These are phyloP conservation scores for Drosophila austrosaltans DNA, from an alignment of 2,888 invertebrate genomes.

Conservation along the genomic window DNA sequence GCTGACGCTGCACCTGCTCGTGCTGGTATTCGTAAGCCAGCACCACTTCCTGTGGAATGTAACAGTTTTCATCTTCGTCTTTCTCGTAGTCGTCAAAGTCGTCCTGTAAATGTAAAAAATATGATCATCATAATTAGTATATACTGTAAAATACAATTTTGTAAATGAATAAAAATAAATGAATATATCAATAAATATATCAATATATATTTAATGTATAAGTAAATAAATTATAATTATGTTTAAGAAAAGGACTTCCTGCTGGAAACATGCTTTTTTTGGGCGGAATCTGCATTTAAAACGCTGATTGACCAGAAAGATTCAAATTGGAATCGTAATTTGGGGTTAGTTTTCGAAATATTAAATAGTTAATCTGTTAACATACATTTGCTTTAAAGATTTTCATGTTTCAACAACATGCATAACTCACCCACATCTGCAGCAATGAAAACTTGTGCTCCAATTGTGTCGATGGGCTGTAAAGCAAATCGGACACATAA, in stretches of 20 bases:
- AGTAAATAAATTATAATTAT: too few relatives aligned
- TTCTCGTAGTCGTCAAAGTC: slow-evolving; percentile 91
- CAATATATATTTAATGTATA: too few relatives aligned
- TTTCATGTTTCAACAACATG: too few relatives aligned
- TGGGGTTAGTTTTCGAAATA: too few relatives aligned
- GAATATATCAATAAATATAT: too few relatives aligned
- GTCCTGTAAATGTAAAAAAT: slow-evolving; percentile 85
- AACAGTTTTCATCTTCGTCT: slow-evolving; percentile 89
- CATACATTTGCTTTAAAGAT: too few relatives aligned
- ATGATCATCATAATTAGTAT: neutral
- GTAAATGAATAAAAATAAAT: neutral
- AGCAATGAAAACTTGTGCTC: slow-evolving; percentile 69
- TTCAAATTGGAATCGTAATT: too few relatives aligned
- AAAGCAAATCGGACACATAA: slow-evolving; percentile 57
- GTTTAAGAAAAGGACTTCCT: too few relatives aligned
- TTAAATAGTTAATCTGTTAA: too few relatives aligned
- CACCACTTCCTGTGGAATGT: slow-evolving; percentile 94
- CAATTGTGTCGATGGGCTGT: slow-evolving; percentile 54
- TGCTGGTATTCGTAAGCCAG: slow-evolving; percentile 92
- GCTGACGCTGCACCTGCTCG: slow-evolving; percentile 90
- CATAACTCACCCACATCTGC: slow-evolving; percentile 63
- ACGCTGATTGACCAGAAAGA: too few relatives aligned
- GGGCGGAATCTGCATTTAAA: too few relatives aligned
- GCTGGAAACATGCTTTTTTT: too few relatives aligned
- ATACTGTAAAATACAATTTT: neutral